Base-by-base conservation (phyloP, 2,113 vertebrate species). In the Morone saxatilis region DNA sequence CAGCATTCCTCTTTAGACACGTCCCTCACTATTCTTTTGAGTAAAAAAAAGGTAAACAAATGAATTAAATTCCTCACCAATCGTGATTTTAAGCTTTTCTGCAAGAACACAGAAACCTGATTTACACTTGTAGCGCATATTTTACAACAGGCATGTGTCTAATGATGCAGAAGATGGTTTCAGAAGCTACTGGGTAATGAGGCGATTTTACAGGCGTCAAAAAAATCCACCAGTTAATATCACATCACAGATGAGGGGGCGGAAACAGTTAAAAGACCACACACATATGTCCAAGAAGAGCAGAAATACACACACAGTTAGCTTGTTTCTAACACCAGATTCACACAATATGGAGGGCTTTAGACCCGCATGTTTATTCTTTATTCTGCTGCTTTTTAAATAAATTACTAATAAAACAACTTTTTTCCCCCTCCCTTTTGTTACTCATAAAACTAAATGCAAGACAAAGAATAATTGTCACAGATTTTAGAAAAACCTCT, bases 161-260 rank as follows among this genome's bases (percentile, higher is more conserved):
- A 70, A 69, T 62, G 81, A 61, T 59, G 75, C 74, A 50, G 75
- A 43, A 4, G 56, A 74, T 43, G 47, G 17, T 75, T 67, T 38
- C 61, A 59, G 50, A 63, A 68, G 84, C 70, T 45, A 12, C 47
- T 6, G n/a, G 75, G 66, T 84, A 90, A 86, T 86, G 83, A 85
- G 71, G 70, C 68, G 2, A 78, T 76, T 85, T 86, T 85, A 86
- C 14, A 45, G 71, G 71, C 71, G 83, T 86, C 70, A 81, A 76
- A 89, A 81, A 89, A 89, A 90, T 83, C 71, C 61, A 82, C 36
- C 41, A 71, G 63, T 80, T 86, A 70, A 78, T 80, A 75, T 80
- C 76, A 79, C 73, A 80, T 67, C 78, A 71, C 84, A 91, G 87
- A 86, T 85, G 78, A 84, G 47, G 16, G 48, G n/a, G 40, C 83